These are phyloP conservation scores for Elaphurus davidianus DNA, from an alignment of 2,113 vertebrate species.

Conservation along the genomic window DNA sequence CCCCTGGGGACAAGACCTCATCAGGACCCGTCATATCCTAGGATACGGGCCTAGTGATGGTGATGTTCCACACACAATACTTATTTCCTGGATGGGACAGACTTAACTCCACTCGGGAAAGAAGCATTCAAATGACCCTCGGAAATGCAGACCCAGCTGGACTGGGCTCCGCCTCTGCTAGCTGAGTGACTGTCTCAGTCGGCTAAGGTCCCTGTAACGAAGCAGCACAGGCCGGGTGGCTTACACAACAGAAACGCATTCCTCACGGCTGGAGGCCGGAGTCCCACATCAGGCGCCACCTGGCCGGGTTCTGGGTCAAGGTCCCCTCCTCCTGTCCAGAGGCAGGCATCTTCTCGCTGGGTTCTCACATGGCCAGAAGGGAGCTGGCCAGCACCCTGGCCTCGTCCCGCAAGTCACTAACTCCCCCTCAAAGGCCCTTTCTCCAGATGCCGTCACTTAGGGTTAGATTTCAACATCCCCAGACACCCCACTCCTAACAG, in stretches of 20 bases:
- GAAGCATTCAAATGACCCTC: not conserved
- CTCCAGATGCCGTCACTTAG: not conserved
- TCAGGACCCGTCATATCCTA: accelerated
- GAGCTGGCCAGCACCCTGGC: not conserved
- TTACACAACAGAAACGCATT: accelerated
- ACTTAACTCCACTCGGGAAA: not conserved
- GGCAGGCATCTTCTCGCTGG: not conserved
- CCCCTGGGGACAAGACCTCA: not conserved
- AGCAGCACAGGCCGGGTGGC: accelerated
- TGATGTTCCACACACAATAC: accelerated
- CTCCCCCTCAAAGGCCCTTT: not conserved
- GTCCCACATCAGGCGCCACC: not conserved
- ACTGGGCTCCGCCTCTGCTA: accelerated
- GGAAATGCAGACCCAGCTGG: not conserved
- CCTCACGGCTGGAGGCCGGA: not conserved
- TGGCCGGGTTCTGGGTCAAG: accelerated
- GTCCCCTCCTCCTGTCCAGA: too few relatives aligned
- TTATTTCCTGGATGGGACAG: not conserved
- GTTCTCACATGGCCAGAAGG: not conserved
- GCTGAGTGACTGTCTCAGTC: not conserved
- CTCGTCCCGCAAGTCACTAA: not conserved
- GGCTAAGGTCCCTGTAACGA: not conserved
- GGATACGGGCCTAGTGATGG: accelerated
- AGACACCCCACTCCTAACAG: not conserved
- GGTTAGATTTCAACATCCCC: not conserved